Evolutionary conservation across 2,888 invertebrate species (phyloP).

Genomic region (Scaptomyza tumidula): DNA sequence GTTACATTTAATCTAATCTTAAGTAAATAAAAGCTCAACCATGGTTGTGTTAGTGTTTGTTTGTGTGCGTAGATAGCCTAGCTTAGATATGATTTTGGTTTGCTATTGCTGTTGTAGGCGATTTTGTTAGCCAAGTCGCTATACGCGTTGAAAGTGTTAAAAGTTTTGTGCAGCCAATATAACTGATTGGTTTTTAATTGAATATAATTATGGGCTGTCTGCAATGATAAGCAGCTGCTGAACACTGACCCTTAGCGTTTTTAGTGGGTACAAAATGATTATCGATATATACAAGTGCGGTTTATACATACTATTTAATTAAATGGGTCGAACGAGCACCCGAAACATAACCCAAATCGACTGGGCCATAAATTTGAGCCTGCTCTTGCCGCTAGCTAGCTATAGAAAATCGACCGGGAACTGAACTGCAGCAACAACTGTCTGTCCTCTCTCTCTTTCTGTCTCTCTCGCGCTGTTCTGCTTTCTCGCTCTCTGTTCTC

Average conservation of each 20-base stretch:
- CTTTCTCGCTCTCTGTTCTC: neutral
- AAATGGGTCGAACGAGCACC: constrained; percentile 28
- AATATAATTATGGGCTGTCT: constrained; percentile 47
- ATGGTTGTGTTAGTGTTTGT: neutral
- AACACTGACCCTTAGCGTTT: constrained; percentile 10
- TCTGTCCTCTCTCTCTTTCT: neutral
- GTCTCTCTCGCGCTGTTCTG: neutral
- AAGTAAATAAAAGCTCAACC: constrained; percentile 49
- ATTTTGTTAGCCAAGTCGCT: constrained; percentile 26
- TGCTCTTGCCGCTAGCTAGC: too few species aligned
- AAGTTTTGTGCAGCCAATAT: constrained; percentile 33
- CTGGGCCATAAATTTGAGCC: constrained; percentile 14
- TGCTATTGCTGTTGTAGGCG: constrained; percentile 37
- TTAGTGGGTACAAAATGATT: constrained; percentile 5
- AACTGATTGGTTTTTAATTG: constrained; percentile 76
- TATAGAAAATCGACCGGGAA: constrained; percentile 45
- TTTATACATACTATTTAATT: constrained; percentile 15
- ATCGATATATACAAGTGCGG: constrained; percentile 30
- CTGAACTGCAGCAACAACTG: constrained; percentile 27
- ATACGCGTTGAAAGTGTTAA: constrained; percentile 49
- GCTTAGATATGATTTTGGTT: constrained; percentile 51
- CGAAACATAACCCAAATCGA: constrained; percentile 9
- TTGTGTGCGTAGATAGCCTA: constrained; percentile 36
- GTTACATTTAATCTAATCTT: constrained; percentile 72
- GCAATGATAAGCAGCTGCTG: constrained; percentile 33